These are phyloP conservation scores for Sebastes minor DNA, from an alignment of 2,797 vertebrate species.

Conservation along the genomic window DNA sequence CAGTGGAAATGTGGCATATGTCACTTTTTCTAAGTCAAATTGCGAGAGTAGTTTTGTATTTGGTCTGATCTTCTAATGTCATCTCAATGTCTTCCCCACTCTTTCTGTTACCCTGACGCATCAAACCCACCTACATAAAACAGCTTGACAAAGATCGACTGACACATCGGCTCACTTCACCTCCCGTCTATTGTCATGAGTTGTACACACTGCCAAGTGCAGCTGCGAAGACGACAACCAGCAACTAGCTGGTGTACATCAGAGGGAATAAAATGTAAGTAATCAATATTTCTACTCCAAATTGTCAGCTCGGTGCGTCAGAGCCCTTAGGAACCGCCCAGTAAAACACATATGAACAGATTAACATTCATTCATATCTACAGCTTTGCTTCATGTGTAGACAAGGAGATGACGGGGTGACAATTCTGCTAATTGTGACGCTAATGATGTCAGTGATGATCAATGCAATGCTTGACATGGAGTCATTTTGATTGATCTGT, in stretches of 20 bases:
- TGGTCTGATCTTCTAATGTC: background rate
- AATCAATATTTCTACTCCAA: background rate
- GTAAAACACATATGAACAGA: background rate
- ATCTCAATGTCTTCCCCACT: background rate
- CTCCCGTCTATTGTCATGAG: background rate
- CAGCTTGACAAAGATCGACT: background rate
- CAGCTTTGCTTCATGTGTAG: background rate
- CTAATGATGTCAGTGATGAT: slow-evolving; percentile 5
- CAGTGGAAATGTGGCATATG: background rate
- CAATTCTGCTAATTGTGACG: background rate
- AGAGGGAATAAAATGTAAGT: background rate
- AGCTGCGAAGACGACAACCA: background rate
- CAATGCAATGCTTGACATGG: background rate
- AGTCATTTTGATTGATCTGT: background rate
- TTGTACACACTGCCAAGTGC: background rate
- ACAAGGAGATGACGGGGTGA: background rate
- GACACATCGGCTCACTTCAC: background rate
- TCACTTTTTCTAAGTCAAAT: background rate
- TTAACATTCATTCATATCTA: background rate
- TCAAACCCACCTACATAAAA: background rate
- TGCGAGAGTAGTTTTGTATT: background rate
- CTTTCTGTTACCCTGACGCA: background rate
- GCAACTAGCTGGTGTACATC: background rate
- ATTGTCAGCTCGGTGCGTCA: background rate
- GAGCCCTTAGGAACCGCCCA: background rate